Conservation (phyloP, 2,797 vertebrate species). For the Sebastes baramenuke region DNA sequence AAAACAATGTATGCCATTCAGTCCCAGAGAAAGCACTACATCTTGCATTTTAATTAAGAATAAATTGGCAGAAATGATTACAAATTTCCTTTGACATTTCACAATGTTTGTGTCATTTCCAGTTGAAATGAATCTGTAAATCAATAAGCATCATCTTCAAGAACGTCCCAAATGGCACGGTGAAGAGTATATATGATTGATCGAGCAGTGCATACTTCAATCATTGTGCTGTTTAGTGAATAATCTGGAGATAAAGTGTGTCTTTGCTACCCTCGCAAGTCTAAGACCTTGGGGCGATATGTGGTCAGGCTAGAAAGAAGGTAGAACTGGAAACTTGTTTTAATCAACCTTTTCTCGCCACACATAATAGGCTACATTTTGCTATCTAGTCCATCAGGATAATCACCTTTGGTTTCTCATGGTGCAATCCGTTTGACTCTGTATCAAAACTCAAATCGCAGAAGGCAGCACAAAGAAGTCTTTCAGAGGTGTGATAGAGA, state of each 20-base stretch:
- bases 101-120: not conserved
- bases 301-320: not conserved
- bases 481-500: conserved; percentile 58
- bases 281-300: not conserved
- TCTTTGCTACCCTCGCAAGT: not conserved
- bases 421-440: conserved; percentile 67
- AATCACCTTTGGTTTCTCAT: conserved; percentile 71
- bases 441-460: conserved; percentile 72
- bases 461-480: conserved; percentile 60
- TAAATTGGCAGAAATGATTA: not conserved
- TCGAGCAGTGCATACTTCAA: not conserved
- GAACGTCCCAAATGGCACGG: not conserved
- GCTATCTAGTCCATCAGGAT: conserved; percentile 72
- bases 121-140: conserved; percentile 3
- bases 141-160: conserved; percentile 18
- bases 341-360: conserved; percentile 68
- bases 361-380: conserved; percentile 67
- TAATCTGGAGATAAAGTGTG: conserved; percentile 24
- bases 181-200: conserved; percentile 2
- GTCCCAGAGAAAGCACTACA: not conserved
- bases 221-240: conserved; percentile 16
- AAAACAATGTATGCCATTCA: not conserved
- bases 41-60: not conserved
- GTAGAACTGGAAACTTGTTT: conserved; percentile 60
- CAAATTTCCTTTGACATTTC: conserved; percentile 11